Base-by-base conservation (phyloP, 2,113 vertebrate genomes). In the Embiotoca jacksoni region DNA sequence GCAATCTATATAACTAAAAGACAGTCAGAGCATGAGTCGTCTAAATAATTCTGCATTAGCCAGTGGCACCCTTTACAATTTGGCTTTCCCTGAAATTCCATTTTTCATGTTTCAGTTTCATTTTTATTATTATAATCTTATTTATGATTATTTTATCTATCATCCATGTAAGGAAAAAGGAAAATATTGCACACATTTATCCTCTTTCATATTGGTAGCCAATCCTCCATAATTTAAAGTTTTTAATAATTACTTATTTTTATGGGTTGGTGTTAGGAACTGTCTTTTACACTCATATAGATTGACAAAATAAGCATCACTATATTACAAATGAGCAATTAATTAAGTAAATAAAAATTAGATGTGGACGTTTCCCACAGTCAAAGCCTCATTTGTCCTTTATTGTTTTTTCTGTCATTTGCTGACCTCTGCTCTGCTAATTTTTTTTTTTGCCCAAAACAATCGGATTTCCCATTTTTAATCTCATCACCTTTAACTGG, bases 1-100 rank as follows among this genome's bases (percentile, higher is more conserved):
- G 81, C 59, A 60, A 81, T 84, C 73, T 56, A 78, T 85, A 61
- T 36, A 37, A 63, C 72, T 33, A 44, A 54, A 23, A 80, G 62
- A 65, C 58, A 58, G 65, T 74, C 47, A 71, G n/a, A 72, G 70
- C 44, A n/a, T 0, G 3, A 60, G 47, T 59, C 66, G 31, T 50
- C 10, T 2, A 2, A 59, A 41, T 75, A 37, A 35, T 66, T 82
- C 66, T 64, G 78, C 74, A 83, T 81, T 73, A 87, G 36, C 39
- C 8, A 14, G 64, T 54, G 69, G 75, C 31, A 64, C 3, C 52
- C 8, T 46, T 30, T 30, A 31, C 31, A 56, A 52, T 31, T 33
- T 44, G 41, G 10, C 7, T 55, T 57, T 66, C 46, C 5, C 41
- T 67, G 16, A n/a, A 16, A 39, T 13, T 16, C 0, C 32, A 9